Percentiles rank a stretch among this genome's conserved stretches.
Evolutionary conservation across 2,888 invertebrate genomes (phyloP).

Genomic region (Neocrepidodera transversa): DNA sequence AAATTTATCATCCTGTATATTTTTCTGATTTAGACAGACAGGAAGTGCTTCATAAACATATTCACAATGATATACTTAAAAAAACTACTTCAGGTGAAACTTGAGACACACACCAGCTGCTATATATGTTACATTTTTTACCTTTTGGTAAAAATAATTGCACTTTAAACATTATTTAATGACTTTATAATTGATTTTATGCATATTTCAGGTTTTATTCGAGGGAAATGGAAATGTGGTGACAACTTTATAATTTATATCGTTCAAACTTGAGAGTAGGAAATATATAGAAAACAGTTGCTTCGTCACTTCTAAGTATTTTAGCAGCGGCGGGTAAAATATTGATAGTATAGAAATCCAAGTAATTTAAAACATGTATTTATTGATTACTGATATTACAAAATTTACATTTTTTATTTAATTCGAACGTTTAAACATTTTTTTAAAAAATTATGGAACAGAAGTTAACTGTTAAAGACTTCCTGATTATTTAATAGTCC

Average conservation of each 20-base stretch:
- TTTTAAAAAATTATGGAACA: too few relatives aligned
- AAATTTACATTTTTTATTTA: too few relatives aligned
- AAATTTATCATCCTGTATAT: too few relatives aligned
- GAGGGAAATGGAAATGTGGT: conserved; percentile 1
- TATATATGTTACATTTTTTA: conserved; percentile 33
- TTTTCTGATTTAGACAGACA: too few relatives aligned
- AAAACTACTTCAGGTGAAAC: conserved; percentile 46
- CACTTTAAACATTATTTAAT: conserved; percentile 35
- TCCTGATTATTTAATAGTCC: too few relatives aligned
- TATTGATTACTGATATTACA: too few relatives aligned
- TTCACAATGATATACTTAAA: conserved; percentile 42
- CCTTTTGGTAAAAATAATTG: conserved; percentile 38
- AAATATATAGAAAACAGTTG: neutral
- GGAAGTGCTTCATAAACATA: conserved; percentile 40
- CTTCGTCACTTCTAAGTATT: too few relatives aligned
- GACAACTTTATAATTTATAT: conserved; percentile 12
- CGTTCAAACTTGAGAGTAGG: neutral
- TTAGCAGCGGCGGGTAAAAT: too few relatives aligned
- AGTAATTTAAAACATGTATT: too few relatives aligned
- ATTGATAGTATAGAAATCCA: too few relatives aligned
- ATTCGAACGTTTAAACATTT: too few relatives aligned
- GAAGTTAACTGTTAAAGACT: too few relatives aligned
- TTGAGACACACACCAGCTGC: conserved; percentile 36
- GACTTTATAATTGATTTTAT: conserved; percentile 40
- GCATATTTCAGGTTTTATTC: conserved; percentile 27